These are phyloP conservation scores for Whitmania pigra DNA, from an alignment of 1,140 invertebrate species.

Conservation along the genomic window DNA sequence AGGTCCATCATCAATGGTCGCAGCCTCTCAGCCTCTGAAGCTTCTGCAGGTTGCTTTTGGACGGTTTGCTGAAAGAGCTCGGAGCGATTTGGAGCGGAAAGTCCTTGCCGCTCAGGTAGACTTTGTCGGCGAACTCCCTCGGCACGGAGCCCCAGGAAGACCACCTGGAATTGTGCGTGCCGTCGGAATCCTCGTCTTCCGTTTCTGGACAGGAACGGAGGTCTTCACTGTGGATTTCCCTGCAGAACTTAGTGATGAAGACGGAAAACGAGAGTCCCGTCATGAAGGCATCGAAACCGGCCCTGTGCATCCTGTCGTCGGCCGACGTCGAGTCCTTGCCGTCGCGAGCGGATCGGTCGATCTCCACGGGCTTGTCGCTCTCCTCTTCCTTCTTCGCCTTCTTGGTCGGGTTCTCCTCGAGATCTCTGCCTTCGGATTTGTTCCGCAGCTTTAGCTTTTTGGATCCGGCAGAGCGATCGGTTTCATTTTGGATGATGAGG, in stretches of 20 bases:
- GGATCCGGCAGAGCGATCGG: neutral
- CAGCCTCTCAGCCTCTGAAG: neutral
- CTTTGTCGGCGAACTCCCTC: slow-evolving; percentile 32
- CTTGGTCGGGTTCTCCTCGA: neutral
- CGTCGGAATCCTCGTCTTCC: slow-evolving; percentile 12
- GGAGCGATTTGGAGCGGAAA: slow-evolving; percentile 37
- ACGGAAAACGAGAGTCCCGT: slow-evolving; percentile 41
- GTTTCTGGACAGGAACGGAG: too few species aligned
- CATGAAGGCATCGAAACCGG: slow-evolving; percentile 47
- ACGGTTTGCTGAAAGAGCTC: slow-evolving; percentile 37
- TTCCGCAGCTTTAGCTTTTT: neutral
- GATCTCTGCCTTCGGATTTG: neutral
- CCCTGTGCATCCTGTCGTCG: slow-evolving; percentile 34
- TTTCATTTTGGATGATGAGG: slow-evolving; percentile 31
- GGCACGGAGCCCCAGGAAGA: slow-evolving; percentile 23
- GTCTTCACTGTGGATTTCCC: neutral
- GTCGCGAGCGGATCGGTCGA: neutral
- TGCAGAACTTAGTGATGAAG: slow-evolving; percentile 31
- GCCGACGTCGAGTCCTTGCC: neutral
- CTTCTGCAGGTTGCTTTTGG: slow-evolving; percentile 35
- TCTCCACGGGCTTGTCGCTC: neutral
- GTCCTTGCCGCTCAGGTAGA: slow-evolving; percentile 41
- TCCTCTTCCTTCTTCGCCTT: neutral
- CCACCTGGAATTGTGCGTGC: slow-evolving; percentile 18
- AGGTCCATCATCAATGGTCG: neutral